Evolutionary conservation across 2,113 vertebrate species (phyloP).

Genomic region (Burhinus bistriatus): DNA sequence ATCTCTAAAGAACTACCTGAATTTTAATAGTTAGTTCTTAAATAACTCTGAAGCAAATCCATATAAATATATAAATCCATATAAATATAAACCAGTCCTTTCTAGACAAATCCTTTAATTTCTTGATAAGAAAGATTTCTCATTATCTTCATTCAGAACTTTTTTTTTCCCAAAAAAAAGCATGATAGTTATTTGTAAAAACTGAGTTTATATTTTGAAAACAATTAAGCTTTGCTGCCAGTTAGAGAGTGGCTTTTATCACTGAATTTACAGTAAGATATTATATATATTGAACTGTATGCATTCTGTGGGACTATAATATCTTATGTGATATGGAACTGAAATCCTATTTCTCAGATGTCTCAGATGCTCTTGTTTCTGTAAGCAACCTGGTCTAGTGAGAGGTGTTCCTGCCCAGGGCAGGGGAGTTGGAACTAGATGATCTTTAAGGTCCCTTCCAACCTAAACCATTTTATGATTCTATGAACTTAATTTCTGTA

Average conservation of each 20-base stretch:
- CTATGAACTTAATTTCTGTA: background rate
- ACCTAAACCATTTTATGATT: too few relatives aligned
- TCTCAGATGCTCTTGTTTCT: background rate
- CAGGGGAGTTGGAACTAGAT: too few relatives aligned
- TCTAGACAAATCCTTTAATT: background rate
- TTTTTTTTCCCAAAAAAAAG: background rate
- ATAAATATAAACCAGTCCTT: background rate
- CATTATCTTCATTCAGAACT: background rate
- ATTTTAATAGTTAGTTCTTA: background rate
- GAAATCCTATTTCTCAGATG: background rate
- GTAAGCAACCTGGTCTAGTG: background rate
- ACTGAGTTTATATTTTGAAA: background rate
- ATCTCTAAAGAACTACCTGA: background rate
- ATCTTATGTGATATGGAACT: background rate
- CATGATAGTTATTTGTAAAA: background rate
- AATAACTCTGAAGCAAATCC: background rate
- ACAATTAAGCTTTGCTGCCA: background rate
- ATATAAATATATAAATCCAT: background rate
- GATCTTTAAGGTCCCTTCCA: too few relatives aligned
- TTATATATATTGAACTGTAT: background rate
- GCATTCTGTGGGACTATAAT: background rate
- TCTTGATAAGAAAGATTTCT: background rate
- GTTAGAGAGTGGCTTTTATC: background rate
- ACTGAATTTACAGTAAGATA: background rate
- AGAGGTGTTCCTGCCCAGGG: too few relatives aligned